Base-by-base conservation (phyloP, 2,888 invertebrate genomes). In the Tolmerus cingulatus region DNA sequence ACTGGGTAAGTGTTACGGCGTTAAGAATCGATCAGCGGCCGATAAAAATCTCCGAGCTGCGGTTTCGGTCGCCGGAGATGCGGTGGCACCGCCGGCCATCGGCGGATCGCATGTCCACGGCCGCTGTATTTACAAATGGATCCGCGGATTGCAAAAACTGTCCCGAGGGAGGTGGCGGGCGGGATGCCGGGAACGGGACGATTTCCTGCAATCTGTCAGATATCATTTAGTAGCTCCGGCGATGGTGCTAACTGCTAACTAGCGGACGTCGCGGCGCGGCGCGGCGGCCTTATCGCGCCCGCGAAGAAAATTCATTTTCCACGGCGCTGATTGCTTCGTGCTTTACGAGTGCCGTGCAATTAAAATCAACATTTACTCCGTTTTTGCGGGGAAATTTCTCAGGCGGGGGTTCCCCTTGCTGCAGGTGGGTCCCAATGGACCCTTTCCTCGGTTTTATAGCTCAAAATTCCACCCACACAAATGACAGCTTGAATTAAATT, bases 1-100 rank as follows among this genome's bases (percentile, higher is more conserved):
- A 84, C 84, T 84, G 84, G 84, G 84, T 84, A 84, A 84, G 84
- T 84, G 84, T 84, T 84, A 84, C 84, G 66, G 84, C 74, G 84
- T 84, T 84, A 84, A 84, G 84, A 84, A 84, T 84, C 66, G 66
- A 51, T 16, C 55, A 81, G 16, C n/a, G 14, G 19, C 1, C 12
- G 84, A 37, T 74, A 27, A 84, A 40, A 37, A 74, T 66, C 84
- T 66, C 23, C n/a, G 19, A 37, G 19, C 23, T 74, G 19, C 66
- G 34, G 66, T 57, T 51, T 66, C n/a, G 27, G 14, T 12, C 27
- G 12, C 46, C 23, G 43, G 79, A 46, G 79, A 79, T 77, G 46
- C 46, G 43, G 79, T 46, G 12, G n/a, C n/a, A n/a, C 51, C 51
- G 79, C 84, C 66, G 51, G 3, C 57, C 37, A 84, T 84, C 37